Percentiles rank a stretch among this genome's conserved stretches.
Evolutionary conservation across 2,797 vertebrate genomes (phyloP).

Genomic region (Aeoliscus strigatus): DNA sequence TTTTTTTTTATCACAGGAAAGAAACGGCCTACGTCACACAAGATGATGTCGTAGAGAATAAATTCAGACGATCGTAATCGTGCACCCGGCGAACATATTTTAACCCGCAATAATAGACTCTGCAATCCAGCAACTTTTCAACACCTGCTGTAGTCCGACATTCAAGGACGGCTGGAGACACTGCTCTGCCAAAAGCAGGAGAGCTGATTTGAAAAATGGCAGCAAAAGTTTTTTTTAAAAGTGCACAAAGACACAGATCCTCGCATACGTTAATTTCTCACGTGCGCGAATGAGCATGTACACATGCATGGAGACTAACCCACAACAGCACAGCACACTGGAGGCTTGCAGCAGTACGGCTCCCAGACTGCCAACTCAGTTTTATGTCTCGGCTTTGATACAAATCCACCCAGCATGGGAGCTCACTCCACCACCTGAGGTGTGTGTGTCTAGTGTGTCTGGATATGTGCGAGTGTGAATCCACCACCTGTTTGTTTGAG

Average conservation of each 20-base stretch:
- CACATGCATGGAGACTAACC: slow-evolving; percentile 1
- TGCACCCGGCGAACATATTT: slow-evolving; percentile 43
- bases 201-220: slow-evolving; percentile 44
- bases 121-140: slow-evolving; percentile 55
- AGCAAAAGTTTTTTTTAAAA: slow-evolving; percentile 1
- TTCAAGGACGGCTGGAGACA: slow-evolving; percentile 39
- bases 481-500: slow-evolving; percentile 61
- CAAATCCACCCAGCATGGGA: slow-evolving; percentile 64
- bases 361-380: slow-evolving; percentile 60
- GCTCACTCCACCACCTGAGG: slow-evolving; percentile 60
- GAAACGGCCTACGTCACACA: slow-evolving; percentile 7
- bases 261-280: slow-evolving; percentile 31
- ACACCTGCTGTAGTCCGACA: slow-evolving; percentile 38
- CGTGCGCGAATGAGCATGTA: slow-evolving; percentile 18
- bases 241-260: slow-evolving; percentile 13
- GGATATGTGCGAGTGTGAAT: slow-evolving; percentile 35
- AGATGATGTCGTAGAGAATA: slow-evolving; percentile 49
- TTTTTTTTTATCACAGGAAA: slow-evolving; percentile 20
- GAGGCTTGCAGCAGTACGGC: slow-evolving; percentile 35
- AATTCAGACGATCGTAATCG: slow-evolving; percentile 57
- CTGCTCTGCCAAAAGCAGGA: slow-evolving; percentile 23
- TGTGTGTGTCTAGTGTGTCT: slow-evolving; percentile 29
- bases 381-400: slow-evolving; percentile 69
- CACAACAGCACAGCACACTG: slow-evolving; percentile 44
- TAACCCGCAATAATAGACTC: slow-evolving; percentile 36